Evolutionary conservation across 2,113 vertebrate species (phyloP).

Genomic region (Argyrosomus japonicus): DNA sequence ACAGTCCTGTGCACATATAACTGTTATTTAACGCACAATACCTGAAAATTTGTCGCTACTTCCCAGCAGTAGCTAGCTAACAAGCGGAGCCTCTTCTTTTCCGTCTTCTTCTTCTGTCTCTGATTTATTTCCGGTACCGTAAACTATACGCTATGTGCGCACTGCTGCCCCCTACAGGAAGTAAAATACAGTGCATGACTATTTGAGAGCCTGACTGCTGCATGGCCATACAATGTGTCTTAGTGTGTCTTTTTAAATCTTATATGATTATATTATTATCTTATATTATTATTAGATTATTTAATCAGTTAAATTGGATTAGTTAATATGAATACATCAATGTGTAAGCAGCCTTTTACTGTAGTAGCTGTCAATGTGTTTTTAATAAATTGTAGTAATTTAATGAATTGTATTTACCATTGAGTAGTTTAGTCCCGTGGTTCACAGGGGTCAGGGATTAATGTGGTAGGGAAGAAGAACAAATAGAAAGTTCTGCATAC

Average conservation of each 20-base stretch:
- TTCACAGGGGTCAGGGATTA: no score
- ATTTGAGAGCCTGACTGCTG: background rate
- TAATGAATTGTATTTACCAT: no score
- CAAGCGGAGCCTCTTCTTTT: conserved; percentile 51
- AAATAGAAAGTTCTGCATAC: no score
- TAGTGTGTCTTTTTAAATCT: no score
- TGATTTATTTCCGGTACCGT: conserved; percentile 9
- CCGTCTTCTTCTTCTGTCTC: conserved; percentile 2
- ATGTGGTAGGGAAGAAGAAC: no score
- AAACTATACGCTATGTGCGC: background rate
- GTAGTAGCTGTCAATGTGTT: background rate
- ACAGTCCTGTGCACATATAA: background rate
- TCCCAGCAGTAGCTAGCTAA: conserved; percentile 70
- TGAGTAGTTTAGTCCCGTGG: no score
- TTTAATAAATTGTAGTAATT: no score
- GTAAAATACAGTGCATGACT: background rate
- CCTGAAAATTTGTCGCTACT: conserved; percentile 71
- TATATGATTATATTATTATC: no score
- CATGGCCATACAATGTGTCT: background rate
- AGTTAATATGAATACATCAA: background rate
- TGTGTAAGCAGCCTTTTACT: background rate
- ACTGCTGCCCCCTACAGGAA: conserved; percentile 41
- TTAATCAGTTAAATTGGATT: no score
- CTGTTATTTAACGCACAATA: conserved; percentile 43
- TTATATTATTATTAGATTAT: no score